Evolutionary conservation across 2,888 invertebrate genomes (phyloP), one percentile per base, ranked within the genome.

Genomic region (Lycaena phlaeas): DNA sequence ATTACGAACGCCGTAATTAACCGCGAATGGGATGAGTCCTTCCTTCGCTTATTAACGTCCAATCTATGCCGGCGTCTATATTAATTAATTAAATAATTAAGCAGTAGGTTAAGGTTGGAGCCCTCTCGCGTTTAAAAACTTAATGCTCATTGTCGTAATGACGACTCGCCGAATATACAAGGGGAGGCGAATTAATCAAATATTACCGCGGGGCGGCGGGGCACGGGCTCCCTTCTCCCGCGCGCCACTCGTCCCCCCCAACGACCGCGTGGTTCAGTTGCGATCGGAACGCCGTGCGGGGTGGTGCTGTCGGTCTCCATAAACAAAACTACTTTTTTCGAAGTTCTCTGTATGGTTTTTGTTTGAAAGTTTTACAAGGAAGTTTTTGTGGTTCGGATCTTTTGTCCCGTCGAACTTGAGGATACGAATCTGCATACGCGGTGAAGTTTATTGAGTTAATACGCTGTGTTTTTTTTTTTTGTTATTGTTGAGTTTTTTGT

Each of bases 151-250:
- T 66, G 71, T 69, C 75, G 76, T 77, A 79, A 58, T 57, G 58
- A 79, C 79, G 84, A 78, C 74, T 79, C 71, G 65, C 67, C 72
- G 76, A 75, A 74, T 77, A 75, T 81, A 79, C 81, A 77, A 81
- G 81, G 82, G 84, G 82, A 79, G 81, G 81, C 79, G 77, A 84
- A 84, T 84, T 84, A 84, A 84, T 84, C 84, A 84, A 84, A 84
- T 84, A 84, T 84, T 82, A 79, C 79, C 69, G 75, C 75, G 69
- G 76, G 64, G 79, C 76, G 59, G 69, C 60, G 57, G 53, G 57
- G 52, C 37, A 50, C 55, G 64, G 52, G 56, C 60, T 59, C 52
- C 61, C 45, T 44, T 29, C 42, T 47, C 49, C 50, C 51, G 41
- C 49, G 53, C 55, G 55, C 56, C 55, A 50, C 57, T 60, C 48